phyloP scores from a whole-genome alignment of 2,113 vertebrate genomes.

The Apus apus region DNA sequence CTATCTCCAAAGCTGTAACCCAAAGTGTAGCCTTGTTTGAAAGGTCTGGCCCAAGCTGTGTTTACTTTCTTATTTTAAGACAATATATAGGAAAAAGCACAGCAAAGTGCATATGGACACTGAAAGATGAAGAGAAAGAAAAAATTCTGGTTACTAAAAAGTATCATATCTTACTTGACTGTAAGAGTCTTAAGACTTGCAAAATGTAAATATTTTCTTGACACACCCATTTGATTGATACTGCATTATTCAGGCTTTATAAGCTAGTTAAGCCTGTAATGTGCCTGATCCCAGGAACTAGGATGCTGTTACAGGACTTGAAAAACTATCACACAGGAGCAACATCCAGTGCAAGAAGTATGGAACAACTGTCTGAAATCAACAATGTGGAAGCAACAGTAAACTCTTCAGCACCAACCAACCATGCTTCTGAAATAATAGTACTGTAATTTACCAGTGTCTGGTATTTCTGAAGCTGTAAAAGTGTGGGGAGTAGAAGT shows the following conservation, averaged over 20 bases:
- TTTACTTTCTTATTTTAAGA: background rate
- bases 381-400: background rate
- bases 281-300: background rate
- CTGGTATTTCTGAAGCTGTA: constrained; percentile 7
- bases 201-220: background rate
- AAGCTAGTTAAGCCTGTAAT: background rate
- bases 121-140: background rate
- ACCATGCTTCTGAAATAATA: background rate
- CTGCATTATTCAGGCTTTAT: background rate
- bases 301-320: background rate
- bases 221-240: background rate
- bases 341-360: background rate
- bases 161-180: background rate
- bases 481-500: background rate
- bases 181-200: background rate
- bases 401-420: background rate
- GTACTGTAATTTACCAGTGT: background rate
- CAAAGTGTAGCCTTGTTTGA: background rate
- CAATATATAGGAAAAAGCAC: background rate
- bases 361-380: background rate
- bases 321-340: background rate
- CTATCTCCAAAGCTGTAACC: background rate
- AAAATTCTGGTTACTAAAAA: background rate
- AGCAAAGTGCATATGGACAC: background rate
- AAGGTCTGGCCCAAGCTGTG: background rate